Percentiles rank a stretch among this genome's conserved stretches.
Conservation (phyloP, 1,140 invertebrate genomes). For the Drosophila pseudoobscura region DNA sequence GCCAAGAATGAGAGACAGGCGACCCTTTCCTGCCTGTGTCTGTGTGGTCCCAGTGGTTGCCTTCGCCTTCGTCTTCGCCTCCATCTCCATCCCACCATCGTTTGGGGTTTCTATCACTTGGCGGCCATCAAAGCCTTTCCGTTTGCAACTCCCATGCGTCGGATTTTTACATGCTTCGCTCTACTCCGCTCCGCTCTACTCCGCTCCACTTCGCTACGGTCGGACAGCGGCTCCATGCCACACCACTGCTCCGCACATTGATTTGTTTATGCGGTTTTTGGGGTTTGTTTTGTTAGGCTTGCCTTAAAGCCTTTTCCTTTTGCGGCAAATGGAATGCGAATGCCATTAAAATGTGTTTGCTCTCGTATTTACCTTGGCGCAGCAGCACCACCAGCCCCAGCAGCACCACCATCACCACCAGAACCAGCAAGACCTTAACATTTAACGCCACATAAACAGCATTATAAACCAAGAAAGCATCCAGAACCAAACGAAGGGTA, state of each 20-base stretch:
- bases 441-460: conserved; percentile 79
- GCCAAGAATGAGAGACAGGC: conserved; percentile 20
- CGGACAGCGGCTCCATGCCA: too few species aligned
- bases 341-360: conserved; percentile 79
- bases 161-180: conserved; percentile 25
- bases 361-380: conserved; percentile 74
- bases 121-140: conserved; percentile 66
- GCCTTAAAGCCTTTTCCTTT: conserved; percentile 54
- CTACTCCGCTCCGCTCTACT: too few species aligned
- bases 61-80: neutral
- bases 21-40: conserved; percentile 50
- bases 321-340: conserved; percentile 60
- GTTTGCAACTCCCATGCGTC: conserved; percentile 55
- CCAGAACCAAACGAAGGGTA: conserved; percentile 10
- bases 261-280: conserved; percentile 74
- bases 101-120: conserved; percentile 65
- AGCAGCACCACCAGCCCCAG: neutral
- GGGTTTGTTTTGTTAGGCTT: conserved; percentile 73
- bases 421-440: conserved; percentile 43
- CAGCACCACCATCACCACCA: too few species aligned
- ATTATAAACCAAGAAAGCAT: conserved; percentile 60
- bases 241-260: conserved; percentile 40
- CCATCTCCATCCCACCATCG: neutral
- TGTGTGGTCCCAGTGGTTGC: conserved; percentile 47
- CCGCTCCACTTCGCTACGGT: too few species aligned